Conservation (phyloP, 2,797 vertebrate genomes). For the Clarias laeviceps region DNA sequence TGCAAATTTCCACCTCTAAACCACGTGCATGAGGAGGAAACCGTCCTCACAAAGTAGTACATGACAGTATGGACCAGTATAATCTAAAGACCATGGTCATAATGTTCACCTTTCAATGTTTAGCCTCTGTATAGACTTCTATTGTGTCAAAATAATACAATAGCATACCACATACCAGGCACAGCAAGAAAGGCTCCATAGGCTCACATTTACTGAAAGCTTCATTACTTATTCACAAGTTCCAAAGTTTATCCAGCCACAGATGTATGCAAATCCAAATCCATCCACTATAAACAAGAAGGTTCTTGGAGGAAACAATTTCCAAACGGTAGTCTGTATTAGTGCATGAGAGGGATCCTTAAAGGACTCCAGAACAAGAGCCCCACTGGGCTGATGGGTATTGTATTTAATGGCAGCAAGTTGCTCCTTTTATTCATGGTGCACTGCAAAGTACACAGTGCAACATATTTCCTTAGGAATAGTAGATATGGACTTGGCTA, state of each 20-base stretch:
- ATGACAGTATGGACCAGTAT: background rate
- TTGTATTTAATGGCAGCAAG: background rate
- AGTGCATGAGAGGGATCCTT: background rate
- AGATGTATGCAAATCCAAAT: background rate
- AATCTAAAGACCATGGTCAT: background rate
- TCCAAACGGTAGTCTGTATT: background rate
- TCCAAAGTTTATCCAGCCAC: background rate
- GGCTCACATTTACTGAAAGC: background rate
- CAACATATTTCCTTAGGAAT: background rate
- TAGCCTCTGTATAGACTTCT: background rate
- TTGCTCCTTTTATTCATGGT: background rate
- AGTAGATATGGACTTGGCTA: background rate
- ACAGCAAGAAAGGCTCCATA: background rate
- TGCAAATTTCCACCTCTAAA: background rate
- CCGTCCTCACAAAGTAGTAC: background rate
- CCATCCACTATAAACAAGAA: background rate
- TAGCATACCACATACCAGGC: background rate
- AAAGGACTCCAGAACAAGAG: background rate
- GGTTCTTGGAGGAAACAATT: background rate
- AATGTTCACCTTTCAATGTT: background rate
- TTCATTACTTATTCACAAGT: background rate
- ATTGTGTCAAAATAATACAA: background rate
- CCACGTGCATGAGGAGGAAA: background rate
- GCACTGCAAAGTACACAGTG: background rate
- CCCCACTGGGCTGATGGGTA: background rate